phyloP scores from a whole-genome alignment of 2,888 invertebrate species.

The Netelia fuscicornis region DNA sequence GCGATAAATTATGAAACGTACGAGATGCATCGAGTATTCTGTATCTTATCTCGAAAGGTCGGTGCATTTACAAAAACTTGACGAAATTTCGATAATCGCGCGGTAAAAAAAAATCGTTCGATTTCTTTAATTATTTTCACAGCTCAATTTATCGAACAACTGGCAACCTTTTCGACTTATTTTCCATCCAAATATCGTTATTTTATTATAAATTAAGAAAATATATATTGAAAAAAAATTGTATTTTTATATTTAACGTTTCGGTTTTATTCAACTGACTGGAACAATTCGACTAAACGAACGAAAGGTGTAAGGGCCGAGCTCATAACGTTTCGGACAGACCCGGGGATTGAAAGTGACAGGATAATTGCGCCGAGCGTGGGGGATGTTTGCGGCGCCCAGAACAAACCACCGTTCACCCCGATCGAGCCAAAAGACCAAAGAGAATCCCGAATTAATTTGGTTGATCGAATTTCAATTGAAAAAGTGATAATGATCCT shows the following conservation, averaged over 20 bases:
- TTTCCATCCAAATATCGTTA: neutral
- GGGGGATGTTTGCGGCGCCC: constrained; percentile 24
- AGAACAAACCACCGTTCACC: constrained; percentile 37
- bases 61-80: neutral
- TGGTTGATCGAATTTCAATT: neutral
- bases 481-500: neutral
- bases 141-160: too few relatives aligned
- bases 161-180: constrained; percentile 21
- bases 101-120: neutral
- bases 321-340: neutral
- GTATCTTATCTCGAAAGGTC: neutral
- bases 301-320: neutral
- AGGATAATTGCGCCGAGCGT: constrained; percentile 39
- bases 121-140: neutral
- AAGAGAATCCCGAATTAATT: neutral
- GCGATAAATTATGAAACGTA: constrained; percentile 29
- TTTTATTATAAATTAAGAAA: neutral
- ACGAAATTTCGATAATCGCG: neutral
- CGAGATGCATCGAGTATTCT: neutral
- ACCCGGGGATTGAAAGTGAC: constrained; percentile 38
- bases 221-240: neutral
- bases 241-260: neutral
- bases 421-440: constrained; percentile 20
- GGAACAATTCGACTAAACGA: constrained; percentile 23
- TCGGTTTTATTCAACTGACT: constrained; percentile 4